Base-by-base conservation (phyloP, 2,888 invertebrate species). In the Pandemis corylana region DNA sequence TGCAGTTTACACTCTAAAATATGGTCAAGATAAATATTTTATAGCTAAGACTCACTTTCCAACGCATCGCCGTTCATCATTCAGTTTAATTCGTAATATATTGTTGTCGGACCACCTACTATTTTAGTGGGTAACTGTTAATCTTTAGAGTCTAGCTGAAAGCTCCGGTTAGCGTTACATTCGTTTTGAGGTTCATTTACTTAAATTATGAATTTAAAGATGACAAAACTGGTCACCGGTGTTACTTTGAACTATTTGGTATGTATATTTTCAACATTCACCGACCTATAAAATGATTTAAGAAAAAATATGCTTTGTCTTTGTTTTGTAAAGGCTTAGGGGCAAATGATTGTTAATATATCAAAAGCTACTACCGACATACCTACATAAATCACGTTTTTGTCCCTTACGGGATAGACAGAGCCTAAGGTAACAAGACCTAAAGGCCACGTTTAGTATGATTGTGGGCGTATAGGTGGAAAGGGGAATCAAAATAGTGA, bases 21-120 rank as follows among this genome's bases (percentile, higher is more conserved):
- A 86, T 85, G 78, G 78, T 71, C 76, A 64, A 82, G 81, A 85
- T 87, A 85, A 85, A 79, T 79, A 75, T 81, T 85, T 85, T 83
- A 84, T 80, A 78, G 80, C 77, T 78, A 76, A 74, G 77, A 68
- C 70, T 80, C 78, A 75, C 64, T 77, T 70, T 72, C 75, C 72
- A 59, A 71, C 61, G 68, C 68, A 61, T 62, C 72, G 56, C 76
- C 81, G 78, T 85, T 85, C 85, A 85, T 88, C 85, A 87, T 83
- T 82, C 76, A 80, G 82, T 84, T 87, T 87, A 85, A 87, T 85
- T 83, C 86, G 83, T 89, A 75, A 75, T 66, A 70, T 75, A 67
- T 75, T 67, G 67, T 75, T 64, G 67, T 71, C 63, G 51, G 75
- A 75, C 75, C 75, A 75, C 72, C 75, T 71, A 75, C 75, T 62